Evolutionary conservation across 1,140 invertebrate genomes (phyloP).

Genomic region (Druon quercuslanigerum): DNA sequence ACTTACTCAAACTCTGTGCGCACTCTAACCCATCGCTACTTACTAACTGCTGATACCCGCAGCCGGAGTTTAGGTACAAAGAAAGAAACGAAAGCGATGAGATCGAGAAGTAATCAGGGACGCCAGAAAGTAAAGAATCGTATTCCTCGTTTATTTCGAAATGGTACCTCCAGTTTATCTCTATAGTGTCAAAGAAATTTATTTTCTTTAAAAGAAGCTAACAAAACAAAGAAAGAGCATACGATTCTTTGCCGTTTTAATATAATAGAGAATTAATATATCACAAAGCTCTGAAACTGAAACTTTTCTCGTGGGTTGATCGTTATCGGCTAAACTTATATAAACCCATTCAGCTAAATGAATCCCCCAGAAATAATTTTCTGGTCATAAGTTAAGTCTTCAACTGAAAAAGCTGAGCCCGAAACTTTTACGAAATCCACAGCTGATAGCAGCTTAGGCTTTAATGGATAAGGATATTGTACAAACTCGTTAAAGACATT

Average conservation of each 20-base stretch:
- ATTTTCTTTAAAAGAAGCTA: not conserved
- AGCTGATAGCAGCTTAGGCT: no score
- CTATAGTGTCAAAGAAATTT: not conserved
- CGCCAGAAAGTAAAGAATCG: not conserved
- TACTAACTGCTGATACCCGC: constrained; percentile 61
- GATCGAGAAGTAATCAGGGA: not conserved
- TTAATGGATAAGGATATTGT: not conserved
- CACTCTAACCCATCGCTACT: constrained; percentile 65
- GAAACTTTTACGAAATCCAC: no score
- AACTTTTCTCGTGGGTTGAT: no score
- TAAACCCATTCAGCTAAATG: no score
- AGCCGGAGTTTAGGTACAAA: constrained; percentile 46
- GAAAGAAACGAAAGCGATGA: not conserved
- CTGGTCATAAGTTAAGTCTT: no score
- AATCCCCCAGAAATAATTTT: no score
- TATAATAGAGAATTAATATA: not conserved
- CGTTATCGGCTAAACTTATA: no score
- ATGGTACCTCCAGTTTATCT: not conserved
- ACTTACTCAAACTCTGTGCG: constrained; percentile 66
- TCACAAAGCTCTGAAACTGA: no score
- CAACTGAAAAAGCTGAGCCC: no score
- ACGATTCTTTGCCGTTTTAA: not conserved
- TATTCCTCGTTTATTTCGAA: constrained; percentile 21
- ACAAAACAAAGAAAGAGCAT: not conserved
- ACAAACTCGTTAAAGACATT: constrained; percentile 1